Base-by-base conservation (phyloP, 2,888 invertebrate genomes). In the Lumbricus terrestris region DNA sequence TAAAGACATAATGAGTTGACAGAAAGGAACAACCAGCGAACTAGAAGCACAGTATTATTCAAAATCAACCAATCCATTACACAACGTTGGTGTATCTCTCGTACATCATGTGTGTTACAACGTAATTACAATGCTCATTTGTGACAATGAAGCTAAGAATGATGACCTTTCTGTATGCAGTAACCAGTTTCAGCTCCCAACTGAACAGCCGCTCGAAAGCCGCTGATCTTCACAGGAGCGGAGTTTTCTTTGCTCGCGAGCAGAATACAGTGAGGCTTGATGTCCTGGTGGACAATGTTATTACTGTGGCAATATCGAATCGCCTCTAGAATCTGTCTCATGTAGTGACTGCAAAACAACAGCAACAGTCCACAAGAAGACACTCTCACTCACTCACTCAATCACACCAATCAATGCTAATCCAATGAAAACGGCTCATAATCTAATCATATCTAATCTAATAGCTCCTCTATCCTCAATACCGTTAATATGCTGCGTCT, bases 301-400 rank as follows among this genome's bases (percentile, higher is more conserved):
- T 92, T 92, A 82, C 98, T 98, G 95, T 99, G 99, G 95, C 99
- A 99, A 96, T 99, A 99, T 93, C 98, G 96, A 90, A 99, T 96
- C 3, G 99, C 99, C 95, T 99, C 99, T 92, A 99, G 96, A 92
- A 99, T 98, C 96, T 99, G 99, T 90, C 98, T 97, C 97, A 99
- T 98, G 96, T 99, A 99, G 96, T 99, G 99, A 91, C 95, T 95
- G 92, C 18, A 90, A 82, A 85, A 85, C 23, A 85, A 83, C 83
- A 83, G 5, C 69, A 69, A 29, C 69, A 69, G 13, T 69, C 69
- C 69, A 69, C 69, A 69, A 11, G 69, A 69, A 69, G 69, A n/a
- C 69, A 69, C n/a, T 69, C 69, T n/a, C 69, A 54, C 54, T 29
- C 23, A 3, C 29, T 3, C 54, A 69, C n/a, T 29, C 23, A 3